A percentile compares a stretch with the other conserved stretches of the same genome.
Evolutionary conservation across 2,888 invertebrate genomes (phyloP).

Genomic region (Drosophila subquinaria): DNA sequence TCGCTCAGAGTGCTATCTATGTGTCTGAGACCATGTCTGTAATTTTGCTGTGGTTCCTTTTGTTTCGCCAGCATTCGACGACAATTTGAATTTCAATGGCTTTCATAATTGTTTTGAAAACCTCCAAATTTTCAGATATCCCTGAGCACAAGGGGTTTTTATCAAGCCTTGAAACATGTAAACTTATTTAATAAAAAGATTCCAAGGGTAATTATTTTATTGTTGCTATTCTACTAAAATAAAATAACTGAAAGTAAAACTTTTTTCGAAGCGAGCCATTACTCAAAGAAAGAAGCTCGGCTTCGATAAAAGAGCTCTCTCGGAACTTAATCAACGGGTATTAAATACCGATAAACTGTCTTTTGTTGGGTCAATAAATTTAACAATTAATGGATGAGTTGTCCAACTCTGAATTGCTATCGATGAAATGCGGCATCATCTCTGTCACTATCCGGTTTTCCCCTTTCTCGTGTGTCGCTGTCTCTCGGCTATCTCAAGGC

Average conservation of each 20-base stretch:
- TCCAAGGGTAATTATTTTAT: no score
- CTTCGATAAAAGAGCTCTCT: neutral
- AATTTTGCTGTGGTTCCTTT: slow-evolving; percentile 13
- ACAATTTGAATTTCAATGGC: slow-evolving; percentile 64
- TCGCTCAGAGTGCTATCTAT: neutral
- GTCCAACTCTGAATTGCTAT: slow-evolving; percentile 32
- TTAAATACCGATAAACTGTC: slow-evolving; percentile 45
- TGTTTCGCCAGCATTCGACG: slow-evolving; percentile 33
- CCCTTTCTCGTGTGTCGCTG: neutral
- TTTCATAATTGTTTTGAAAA: slow-evolving; percentile 66
- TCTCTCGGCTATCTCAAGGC: neutral
- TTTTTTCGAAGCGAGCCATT: no score
- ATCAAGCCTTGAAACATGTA: no score
- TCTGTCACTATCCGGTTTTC: slow-evolving; percentile 2
- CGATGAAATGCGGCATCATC: slow-evolving; percentile 65
- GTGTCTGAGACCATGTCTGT: neutral
- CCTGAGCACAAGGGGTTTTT: no score
- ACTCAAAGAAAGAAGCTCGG: no score
- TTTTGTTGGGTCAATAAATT: slow-evolving; percentile 54
- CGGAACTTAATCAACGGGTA: slow-evolving; percentile 31
- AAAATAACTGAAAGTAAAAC: no score
- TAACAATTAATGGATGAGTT: slow-evolving; percentile 58
- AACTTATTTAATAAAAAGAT: no score
- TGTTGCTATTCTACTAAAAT: no score
- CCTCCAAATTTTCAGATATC: no score